A percentile compares a stretch with the other conserved stretches of the same genome.
These are phyloP conservation scores for Spermophilus dauricus DNA, from an alignment of 2,113 vertebrate species.

Conservation along the genomic window DNA sequence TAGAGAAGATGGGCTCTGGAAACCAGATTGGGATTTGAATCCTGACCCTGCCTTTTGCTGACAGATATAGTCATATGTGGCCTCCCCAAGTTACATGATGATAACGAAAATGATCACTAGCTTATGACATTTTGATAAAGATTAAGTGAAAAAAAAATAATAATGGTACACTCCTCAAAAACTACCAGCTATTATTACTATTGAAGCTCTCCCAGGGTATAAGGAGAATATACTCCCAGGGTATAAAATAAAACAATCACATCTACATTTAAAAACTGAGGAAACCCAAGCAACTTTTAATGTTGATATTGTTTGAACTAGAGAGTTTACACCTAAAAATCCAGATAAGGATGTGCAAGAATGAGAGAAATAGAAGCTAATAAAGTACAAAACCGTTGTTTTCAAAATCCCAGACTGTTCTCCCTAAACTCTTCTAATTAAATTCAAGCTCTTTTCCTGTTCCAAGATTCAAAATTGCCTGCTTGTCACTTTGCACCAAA, in stretches of 20 bases:
- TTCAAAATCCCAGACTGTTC: not conserved
- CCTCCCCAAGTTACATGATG: not conserved
- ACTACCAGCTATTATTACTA: not conserved
- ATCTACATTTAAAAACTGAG: slow-evolving; percentile 1
- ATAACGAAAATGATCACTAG: not conserved
- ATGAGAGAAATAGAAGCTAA: not conserved
- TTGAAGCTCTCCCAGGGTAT: not conserved
- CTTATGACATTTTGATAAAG: not conserved
- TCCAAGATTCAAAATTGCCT: slow-evolving; percentile 9
- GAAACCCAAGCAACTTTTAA: not conserved
- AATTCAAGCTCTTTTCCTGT: not conserved
- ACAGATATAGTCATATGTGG: no score
- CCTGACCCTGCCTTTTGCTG: not conserved
- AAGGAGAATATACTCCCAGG: not conserved
- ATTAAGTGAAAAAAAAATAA: not conserved
- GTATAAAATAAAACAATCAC: not conserved
- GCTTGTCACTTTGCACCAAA: not conserved
- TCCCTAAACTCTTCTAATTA: not conserved
- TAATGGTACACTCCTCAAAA: not conserved
- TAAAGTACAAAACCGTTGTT: not conserved
- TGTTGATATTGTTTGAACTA: not conserved
- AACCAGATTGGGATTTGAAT: not conserved
- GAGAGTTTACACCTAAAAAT: not conserved
- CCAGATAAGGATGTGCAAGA: not conserved
- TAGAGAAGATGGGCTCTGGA: not conserved